phyloP scores from a whole-genome alignment of 2,888 invertebrate species.

The Lasioglossum leucozonium region DNA sequence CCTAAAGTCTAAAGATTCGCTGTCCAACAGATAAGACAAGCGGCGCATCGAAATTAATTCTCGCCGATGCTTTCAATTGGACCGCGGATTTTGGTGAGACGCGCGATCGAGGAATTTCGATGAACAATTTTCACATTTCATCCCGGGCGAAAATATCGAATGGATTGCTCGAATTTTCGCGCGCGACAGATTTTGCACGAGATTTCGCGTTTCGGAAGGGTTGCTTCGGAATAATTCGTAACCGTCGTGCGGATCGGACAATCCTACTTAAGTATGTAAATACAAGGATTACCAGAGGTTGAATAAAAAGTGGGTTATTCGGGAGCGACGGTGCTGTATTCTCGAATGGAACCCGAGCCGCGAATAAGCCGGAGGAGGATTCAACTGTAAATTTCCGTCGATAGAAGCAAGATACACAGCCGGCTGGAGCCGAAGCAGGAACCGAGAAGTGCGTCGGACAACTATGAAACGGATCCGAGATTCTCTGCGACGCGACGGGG shows the following conservation, averaged over 20 bases:
- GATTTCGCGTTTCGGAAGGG: background rate
- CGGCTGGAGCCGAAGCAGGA: background rate
- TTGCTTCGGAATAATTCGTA: background rate
- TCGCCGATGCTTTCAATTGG: too few relatives aligned
- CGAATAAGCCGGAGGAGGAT: background rate
- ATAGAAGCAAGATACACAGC: background rate
- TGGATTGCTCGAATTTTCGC: background rate
- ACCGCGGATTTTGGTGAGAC: too few relatives aligned
- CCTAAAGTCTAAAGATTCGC: too few relatives aligned
- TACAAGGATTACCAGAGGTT: background rate
- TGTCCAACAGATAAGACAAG: too few relatives aligned
- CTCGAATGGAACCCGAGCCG: background rate
- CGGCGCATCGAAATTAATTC: too few relatives aligned
- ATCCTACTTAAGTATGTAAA: background rate
- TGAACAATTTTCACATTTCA: background rate
- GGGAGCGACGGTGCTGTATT: background rate
- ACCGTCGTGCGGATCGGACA: background rate
- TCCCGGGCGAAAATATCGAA: background rate
- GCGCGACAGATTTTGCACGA: background rate
- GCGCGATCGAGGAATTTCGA: too few relatives aligned
- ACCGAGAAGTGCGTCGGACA: background rate
- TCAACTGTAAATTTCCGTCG: background rate
- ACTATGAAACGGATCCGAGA: background rate
- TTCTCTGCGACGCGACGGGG: slow-evolving; percentile 5
- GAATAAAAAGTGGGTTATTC: background rate